Base-by-base conservation (phyloP, 2,797 vertebrate species). In the Caiman crocodilus region DNA sequence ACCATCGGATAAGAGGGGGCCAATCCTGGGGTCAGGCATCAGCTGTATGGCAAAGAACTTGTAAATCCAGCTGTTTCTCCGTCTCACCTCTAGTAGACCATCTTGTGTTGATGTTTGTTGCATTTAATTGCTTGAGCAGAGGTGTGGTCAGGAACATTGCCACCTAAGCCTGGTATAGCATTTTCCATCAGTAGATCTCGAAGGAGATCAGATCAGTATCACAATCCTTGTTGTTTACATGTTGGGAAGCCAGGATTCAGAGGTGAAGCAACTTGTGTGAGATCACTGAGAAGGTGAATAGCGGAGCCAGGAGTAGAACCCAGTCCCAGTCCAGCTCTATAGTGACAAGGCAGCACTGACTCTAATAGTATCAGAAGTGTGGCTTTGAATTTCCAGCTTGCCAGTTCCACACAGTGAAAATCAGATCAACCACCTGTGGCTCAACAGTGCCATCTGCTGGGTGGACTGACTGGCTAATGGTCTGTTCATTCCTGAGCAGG, bases 391-490 rank as follows among this genome's bases (percentile, higher is more conserved):
- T 35, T 64, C 14, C 65, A 25, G 23, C n/a, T 63, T 6, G 42
- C 75, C 1, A 1, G n/a, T 79, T 80, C 67, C 4, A 21, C 57
- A 10, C 21, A 25, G 50, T 42, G 50, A 4, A 13, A 14, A 21
- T 20, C 3, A 9, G 6, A 11, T 26, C 1, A 21, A 61, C 21
- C 3, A 26, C 3, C 7, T 73, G 35, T 23, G 15, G 23, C 12
- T 42, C 25, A 21, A 13, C 32, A 74, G 30, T 59, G 30, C 11
- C 80, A 71, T 59, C 16, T 82, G 15, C 50, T 32, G 42, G 32
- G 13, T 20, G 60, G 35, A 32, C 25, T 78, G 88, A 42, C 42
- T 42, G 42, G 60, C 58, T 2, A 2, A 6, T 76, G 0, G 0
- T 65, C 75, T 32, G 77, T n/a, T 65, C 35, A 0, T 71, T 80